A percentile compares a stretch with the other conserved stretches of the same genome.
These are phyloP conservation scores for Ataeniobius toweri DNA, from an alignment of 2,797 vertebrate species.

Conservation along the genomic window DNA sequence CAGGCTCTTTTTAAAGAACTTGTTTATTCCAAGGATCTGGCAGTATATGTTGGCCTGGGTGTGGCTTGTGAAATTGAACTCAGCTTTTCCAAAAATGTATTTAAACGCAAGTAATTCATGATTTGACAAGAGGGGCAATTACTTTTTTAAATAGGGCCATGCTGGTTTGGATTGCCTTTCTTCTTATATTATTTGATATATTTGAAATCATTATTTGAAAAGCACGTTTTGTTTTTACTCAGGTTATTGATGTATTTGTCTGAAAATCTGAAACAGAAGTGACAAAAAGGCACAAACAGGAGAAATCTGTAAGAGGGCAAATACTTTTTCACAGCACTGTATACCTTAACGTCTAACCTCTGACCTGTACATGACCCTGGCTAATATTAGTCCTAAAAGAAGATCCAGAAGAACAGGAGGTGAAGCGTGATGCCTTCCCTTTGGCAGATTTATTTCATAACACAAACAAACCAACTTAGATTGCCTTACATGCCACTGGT, in stretches of 20 bases:
- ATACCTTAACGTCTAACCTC: slow-evolving; percentile 4
- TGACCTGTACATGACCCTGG: background rate
- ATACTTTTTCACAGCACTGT: background rate
- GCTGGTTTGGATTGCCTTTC: background rate
- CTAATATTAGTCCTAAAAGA: slow-evolving; percentile 14
- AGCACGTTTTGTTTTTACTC: background rate
- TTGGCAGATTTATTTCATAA: slow-evolving; percentile 21
- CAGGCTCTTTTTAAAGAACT: background rate
- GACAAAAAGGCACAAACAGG: background rate
- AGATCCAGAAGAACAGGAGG: background rate
- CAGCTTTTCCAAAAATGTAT: background rate
- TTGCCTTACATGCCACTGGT: slow-evolving; percentile 28
- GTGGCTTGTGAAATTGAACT: background rate
- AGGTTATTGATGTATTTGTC: background rate
- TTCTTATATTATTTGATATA: background rate
- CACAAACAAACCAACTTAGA: slow-evolving; percentile 27
- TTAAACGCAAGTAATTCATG: background rate
- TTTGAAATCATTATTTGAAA: background rate
- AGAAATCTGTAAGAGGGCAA: background rate
- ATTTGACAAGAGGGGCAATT: background rate
- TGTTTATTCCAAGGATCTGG: background rate
- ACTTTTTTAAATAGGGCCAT: background rate
- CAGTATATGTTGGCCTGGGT: background rate
- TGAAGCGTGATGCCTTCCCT: background rate
- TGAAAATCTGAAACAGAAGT: background rate